A percentile compares a stretch with the other conserved stretches of the same genome.
Conservation (phyloP, 2,888 invertebrate genomes). For the Erebia aethiops region DNA sequence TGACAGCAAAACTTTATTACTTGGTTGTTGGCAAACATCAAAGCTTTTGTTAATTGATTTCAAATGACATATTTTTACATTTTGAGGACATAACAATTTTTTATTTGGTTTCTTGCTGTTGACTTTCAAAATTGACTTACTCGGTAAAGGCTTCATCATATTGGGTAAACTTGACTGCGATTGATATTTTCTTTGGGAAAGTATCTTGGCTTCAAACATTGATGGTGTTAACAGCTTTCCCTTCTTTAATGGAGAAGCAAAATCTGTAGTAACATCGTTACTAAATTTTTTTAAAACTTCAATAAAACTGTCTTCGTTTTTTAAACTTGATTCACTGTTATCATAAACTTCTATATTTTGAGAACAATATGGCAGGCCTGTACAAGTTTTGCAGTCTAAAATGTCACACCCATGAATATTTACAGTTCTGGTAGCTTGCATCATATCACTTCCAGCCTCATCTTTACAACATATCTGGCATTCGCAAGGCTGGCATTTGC, state of each 20-base stretch:
- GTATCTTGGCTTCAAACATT: slow-evolving; percentile 29
- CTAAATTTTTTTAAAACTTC: background rate
- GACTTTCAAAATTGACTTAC: slow-evolving; percentile 16
- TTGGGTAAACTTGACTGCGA: background rate
- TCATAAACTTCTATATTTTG: slow-evolving; percentile 5
- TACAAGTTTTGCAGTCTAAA: slow-evolving; percentile 49
- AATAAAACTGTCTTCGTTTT: slow-evolving; percentile 19
- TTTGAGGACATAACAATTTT: slow-evolving; percentile 9
- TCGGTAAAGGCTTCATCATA: slow-evolving; percentile 4
- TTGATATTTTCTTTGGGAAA: slow-evolving; percentile 5
- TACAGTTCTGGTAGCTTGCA: background rate
- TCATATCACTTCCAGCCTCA: slow-evolving; percentile 11
- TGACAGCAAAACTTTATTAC: slow-evolving; percentile 1
- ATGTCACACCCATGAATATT: slow-evolving; percentile 43
- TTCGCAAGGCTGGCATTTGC: slow-evolving; percentile 48
- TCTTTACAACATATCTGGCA: slow-evolving; percentile 43
- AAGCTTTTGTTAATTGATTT: slow-evolving; percentile 18
- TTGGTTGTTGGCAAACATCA: slow-evolving; percentile 4
- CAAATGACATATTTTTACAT: slow-evolving; percentile 13
- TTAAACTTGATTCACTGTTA: slow-evolving; percentile 7
- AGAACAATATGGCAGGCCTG: slow-evolving; percentile 21
- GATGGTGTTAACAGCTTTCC: slow-evolving; percentile 32
- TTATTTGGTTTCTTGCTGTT: slow-evolving; percentile 11
- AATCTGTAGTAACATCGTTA: slow-evolving; percentile 34
- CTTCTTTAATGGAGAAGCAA: slow-evolving; percentile 25